Base-by-base conservation (phyloP, 2,113 vertebrate genomes). In the Microcebus tavaratra region DNA sequence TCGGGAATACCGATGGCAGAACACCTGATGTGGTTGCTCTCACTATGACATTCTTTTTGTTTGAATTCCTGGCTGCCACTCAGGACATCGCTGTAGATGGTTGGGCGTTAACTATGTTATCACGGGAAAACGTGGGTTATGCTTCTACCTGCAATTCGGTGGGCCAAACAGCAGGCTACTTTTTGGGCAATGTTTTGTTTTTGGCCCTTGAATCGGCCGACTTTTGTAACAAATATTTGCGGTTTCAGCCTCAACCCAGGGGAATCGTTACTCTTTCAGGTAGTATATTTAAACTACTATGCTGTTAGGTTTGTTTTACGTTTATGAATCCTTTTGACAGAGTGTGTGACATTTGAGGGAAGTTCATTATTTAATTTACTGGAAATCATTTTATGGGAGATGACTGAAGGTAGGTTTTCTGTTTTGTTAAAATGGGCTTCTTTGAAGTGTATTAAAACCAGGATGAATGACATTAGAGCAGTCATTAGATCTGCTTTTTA, bases 81-180 rank as follows among this genome's bases (percentile, higher is more conserved):
- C 99, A 99, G 99, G 99, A 99, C 98, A 99, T 99, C 27, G 99
- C 99, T 0, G 99, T 99, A 95, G 99, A 99, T 11, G 99, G 99
- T 91, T 99, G 99, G 99, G 99, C 99, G 18, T 98, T 99, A 17
- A 99, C 99, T 14, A 99, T 99, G 99, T 96, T 99, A 73, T 99
- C 99, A 57, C 98, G 99, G 84, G 99, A 99, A 97, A 99, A 99
- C 36, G 99, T 99, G 95, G 99, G 99, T 50, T 99, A 99, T 10
- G 99, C 99, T 2, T 99, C 99, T 31, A 99, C 99, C 2, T 99
- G 99, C 98, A 99, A 99, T 98, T 99, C 99, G 0, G 99, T 99
- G 96, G 99, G 99, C 27, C 99, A 99, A 97, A 99, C 99, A 0
- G 99, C 99, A 0, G 99, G 99, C 5, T 99, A 99, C 98, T 99